A percentile compares a stretch with the other conserved stretches of the same genome.
These are phyloP conservation scores for Talpa occidentalis DNA, from an alignment of 2,113 vertebrate genomes.

Conservation along the genomic window DNA sequence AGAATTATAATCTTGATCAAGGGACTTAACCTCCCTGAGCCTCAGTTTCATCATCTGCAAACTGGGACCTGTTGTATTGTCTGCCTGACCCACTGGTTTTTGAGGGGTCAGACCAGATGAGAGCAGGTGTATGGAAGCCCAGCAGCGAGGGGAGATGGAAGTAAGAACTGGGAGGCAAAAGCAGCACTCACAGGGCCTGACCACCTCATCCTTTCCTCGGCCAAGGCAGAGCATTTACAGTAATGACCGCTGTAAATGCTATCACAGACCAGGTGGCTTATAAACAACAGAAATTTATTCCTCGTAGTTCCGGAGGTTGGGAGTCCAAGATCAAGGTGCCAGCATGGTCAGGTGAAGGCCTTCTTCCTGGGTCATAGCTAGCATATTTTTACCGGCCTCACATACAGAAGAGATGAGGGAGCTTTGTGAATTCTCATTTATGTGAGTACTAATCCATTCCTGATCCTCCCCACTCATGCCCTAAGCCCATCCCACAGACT, in stretches of 20 bases:
- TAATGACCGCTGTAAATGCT: too few species aligned
- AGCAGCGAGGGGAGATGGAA: accelerated
- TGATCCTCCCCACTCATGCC: too few species aligned
- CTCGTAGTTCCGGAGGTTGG: background rate
- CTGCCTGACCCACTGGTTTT: background rate
- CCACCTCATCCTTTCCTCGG: background rate
- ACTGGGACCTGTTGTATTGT: background rate
- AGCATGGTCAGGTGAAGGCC: background rate
- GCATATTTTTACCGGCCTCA: background rate
- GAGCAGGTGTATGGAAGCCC: accelerated
- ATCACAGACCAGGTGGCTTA: background rate
- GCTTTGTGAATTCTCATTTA: background rate
- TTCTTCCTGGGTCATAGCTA: accelerated
- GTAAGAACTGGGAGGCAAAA: accelerated
- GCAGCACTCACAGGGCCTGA: accelerated
- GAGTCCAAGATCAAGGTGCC: background rate
- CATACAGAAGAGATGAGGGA: background rate
- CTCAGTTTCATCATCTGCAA: background rate
- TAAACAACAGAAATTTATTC: background rate
- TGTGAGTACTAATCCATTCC: background rate
- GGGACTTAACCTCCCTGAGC: background rate
- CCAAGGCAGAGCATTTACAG: background rate
- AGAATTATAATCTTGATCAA: background rate
- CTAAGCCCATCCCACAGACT: background rate
- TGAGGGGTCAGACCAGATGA: background rate